phyloP scores from a whole-genome alignment of 1,140 invertebrate genomes.

The Hesperophylax magnus region DNA sequence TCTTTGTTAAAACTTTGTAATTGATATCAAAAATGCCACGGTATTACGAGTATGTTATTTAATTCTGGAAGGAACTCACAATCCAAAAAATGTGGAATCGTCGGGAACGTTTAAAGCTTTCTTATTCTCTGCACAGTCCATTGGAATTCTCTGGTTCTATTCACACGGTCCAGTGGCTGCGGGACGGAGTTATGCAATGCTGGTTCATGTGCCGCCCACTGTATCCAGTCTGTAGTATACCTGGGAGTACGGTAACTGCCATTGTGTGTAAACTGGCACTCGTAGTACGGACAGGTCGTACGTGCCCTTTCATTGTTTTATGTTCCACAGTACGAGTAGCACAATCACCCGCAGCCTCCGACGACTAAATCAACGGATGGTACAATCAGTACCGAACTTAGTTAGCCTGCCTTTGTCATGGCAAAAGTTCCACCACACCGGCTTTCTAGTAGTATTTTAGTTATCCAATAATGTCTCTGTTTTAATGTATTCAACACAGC shows the following conservation, averaged over 20 bases:
- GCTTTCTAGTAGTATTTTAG: background rate
- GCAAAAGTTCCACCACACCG: background rate
- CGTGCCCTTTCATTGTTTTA: slow-evolving; percentile 28
- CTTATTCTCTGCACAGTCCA: background rate
- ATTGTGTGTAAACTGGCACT: background rate
- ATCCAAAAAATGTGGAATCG: background rate
- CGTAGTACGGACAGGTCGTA: background rate
- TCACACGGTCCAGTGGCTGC: slow-evolving; percentile 28
- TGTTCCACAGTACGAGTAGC: background rate
- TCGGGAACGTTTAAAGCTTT: background rate
- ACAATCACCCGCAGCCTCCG: slow-evolving; percentile 1
- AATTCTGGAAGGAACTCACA: background rate
- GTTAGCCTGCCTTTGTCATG: background rate
- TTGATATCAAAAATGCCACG: background rate
- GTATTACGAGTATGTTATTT: background rate
- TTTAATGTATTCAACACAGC: background rate
- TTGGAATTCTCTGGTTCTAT: slow-evolving; percentile 12
- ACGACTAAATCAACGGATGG: background rate
- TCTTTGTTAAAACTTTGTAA: background rate
- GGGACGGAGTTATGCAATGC: background rate
- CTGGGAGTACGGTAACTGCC: background rate
- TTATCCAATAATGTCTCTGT: background rate
- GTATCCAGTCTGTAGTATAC: background rate
- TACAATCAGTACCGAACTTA: background rate
- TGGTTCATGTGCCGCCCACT: background rate